These are phyloP conservation scores for Trichomycterus rosablanca DNA, from an alignment of 2,113 vertebrate genomes.

Conservation along the genomic window DNA sequence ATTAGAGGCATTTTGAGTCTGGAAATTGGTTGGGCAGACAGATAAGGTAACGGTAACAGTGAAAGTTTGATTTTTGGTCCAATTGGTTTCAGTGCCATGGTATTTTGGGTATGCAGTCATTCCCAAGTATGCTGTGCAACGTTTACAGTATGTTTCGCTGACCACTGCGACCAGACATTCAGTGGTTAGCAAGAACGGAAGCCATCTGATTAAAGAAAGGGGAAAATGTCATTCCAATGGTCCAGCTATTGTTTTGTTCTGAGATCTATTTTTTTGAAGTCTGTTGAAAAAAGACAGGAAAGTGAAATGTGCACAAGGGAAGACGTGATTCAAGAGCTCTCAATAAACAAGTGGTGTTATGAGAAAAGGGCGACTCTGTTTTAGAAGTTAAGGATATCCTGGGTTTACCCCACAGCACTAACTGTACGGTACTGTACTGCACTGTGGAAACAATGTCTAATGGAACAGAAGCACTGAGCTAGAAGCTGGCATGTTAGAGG, in stretches of 20 bases:
- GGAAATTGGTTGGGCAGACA: no score
- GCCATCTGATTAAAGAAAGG: slow-evolving; percentile 59
- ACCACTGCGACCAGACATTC: slow-evolving; percentile 51
- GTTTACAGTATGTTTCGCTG: slow-evolving; percentile 53
- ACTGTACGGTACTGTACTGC: neutral
- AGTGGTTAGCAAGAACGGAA: slow-evolving; percentile 61
- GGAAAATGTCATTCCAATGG: slow-evolving; percentile 31
- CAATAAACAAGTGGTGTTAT: slow-evolving; percentile 28
- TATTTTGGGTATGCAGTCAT: no score
- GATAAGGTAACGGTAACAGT: no score
- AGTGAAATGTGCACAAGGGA: slow-evolving; percentile 31
- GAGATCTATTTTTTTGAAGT: neutral
- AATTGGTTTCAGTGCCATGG: no score
- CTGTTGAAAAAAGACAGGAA: slow-evolving; percentile 22
- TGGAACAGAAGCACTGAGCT: neutral
- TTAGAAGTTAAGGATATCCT: slow-evolving; percentile 35
- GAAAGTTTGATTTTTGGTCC: no score
- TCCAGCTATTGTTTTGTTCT: slow-evolving; percentile 31
- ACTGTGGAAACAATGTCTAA: slow-evolving; percentile 4
- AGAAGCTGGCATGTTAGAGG: neutral
- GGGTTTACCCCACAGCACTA: neutral
- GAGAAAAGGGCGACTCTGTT: neutral
- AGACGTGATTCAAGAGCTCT: slow-evolving; percentile 30
- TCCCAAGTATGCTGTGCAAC: no score
- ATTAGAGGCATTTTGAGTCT: no score